Conservation (phyloP, 2,113 vertebrate species). For the Rousettus leschenaultii region DNA sequence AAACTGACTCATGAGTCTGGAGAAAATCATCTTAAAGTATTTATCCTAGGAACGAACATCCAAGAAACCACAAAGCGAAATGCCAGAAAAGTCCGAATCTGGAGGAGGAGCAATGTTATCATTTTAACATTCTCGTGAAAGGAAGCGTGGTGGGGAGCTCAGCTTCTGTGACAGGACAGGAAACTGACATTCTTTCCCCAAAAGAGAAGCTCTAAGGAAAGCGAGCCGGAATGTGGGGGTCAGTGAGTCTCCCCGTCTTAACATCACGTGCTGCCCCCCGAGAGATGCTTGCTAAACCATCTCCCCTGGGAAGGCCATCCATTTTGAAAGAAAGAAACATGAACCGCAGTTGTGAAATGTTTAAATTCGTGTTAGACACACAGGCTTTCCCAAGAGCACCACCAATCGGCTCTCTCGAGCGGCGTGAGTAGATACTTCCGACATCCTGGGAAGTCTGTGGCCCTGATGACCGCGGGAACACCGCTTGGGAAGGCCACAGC, state of each 20-base stretch:
- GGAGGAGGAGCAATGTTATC: background rate
- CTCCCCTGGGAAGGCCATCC: background rate
- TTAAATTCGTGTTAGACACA: background rate
- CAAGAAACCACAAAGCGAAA: background rate
- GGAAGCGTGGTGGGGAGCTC: background rate
- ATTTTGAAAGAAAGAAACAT: background rate
- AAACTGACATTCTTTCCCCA: background rate
- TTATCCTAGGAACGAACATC: background rate
- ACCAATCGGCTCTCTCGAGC: background rate
- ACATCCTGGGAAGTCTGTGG: background rate
- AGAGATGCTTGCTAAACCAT: background rate
- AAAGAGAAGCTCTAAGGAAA: background rate
- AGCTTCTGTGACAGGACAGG: background rate
- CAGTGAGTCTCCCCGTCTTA: background rate
- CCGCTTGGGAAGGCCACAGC: rapidly evolving
- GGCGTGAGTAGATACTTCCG: background rate
- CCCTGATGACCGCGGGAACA: background rate
- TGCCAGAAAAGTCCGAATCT: background rate
- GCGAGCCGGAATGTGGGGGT: rapidly evolving
- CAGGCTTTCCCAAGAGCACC: background rate
- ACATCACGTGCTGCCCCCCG: background rate
- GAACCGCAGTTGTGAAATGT: background rate
- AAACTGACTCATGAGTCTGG: background rate
- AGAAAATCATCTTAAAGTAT: background rate
- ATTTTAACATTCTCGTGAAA: background rate